A percentile compares a stretch with the other conserved stretches of the same genome.
phyloP scores from a whole-genome alignment of 1,140 invertebrate species.

The Brachionus rotundiformis region DNA sequence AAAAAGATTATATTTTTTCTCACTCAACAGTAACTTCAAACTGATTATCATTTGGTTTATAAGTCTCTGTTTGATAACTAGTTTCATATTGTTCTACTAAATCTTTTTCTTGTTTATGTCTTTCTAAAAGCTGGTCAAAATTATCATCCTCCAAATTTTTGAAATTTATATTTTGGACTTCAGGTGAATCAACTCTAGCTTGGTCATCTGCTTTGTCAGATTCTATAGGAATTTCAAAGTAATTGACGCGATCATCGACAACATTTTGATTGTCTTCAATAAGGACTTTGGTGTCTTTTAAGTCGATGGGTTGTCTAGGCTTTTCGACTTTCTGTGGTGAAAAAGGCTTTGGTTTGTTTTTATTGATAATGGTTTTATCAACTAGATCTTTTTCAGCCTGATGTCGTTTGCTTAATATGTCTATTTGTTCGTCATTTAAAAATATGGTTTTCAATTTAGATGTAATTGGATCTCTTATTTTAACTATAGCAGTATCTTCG shows the following conservation, averaged over 20 bases:
- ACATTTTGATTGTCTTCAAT: background rate
- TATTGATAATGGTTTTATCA: conserved; percentile 23
- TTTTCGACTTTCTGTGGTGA: background rate
- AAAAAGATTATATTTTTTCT: background rate
- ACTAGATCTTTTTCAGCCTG: conserved; percentile 23
- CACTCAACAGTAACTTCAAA: background rate
- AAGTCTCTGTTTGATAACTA: background rate
- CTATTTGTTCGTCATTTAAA: conserved; percentile 48
- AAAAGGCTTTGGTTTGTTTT: background rate
- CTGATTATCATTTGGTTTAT: background rate
- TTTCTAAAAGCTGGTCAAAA: background rate
- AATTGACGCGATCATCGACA: background rate
- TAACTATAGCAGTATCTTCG: conserved; percentile 25
- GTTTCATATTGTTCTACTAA: conserved; percentile 14
- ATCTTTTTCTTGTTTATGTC: conserved; percentile 20
- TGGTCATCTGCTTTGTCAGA: background rate
- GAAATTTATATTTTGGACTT: background rate
- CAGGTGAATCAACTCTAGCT: background rate
- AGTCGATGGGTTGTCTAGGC: background rate
- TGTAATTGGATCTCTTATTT: conserved; percentile 44
- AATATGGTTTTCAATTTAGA: conserved; percentile 34
- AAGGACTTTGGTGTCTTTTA: background rate
- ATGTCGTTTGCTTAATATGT: conserved; percentile 29
- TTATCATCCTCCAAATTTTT: background rate
- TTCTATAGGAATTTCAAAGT: background rate